Evolutionary conservation across 2,888 invertebrate genomes (phyloP).

Genomic region (Dione vanillae): DNA sequence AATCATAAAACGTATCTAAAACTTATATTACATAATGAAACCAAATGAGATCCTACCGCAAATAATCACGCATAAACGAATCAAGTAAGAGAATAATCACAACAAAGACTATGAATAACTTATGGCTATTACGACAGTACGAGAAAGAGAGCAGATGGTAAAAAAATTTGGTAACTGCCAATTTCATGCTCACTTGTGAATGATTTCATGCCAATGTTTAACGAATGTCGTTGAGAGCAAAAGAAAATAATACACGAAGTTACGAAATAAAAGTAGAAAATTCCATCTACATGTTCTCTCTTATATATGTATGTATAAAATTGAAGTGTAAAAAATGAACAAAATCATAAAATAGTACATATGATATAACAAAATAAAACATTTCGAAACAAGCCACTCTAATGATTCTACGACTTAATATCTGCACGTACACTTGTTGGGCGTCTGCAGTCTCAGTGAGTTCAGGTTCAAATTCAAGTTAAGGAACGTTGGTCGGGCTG

Average conservation of each 20-base stretch:
- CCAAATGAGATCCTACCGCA: constrained; percentile 20
- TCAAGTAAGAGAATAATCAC: constrained; percentile 6
- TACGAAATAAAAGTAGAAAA: constrained; percentile 24
- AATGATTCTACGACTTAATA: constrained; percentile 69
- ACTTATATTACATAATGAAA: constrained; percentile 23
- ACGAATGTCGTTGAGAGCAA: constrained; percentile 58
- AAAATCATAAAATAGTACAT: constrained; percentile 44
- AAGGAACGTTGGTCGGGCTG: constrained; percentile 99
- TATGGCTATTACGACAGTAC: constrained; percentile 16
- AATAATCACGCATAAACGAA: constrained; percentile 26
- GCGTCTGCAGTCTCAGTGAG: constrained; percentile 94
- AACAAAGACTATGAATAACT: constrained; percentile 21
- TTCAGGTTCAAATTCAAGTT: constrained; percentile 98
- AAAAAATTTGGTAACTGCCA: constrained; percentile 39
- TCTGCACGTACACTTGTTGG: constrained; percentile 92
- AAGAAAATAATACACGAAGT: constrained; percentile 52
- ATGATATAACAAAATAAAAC: constrained; percentile 49
- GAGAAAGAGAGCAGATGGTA: constrained; percentile 19
- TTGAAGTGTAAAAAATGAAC: constrained; percentile 44
- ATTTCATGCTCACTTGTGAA: constrained; percentile 56
- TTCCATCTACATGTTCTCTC: not conserved
- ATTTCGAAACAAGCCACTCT: constrained; percentile 72
- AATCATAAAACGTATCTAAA: constrained; percentile 18
- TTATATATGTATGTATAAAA: constrained; percentile 10
- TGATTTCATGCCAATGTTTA: constrained; percentile 51